Evolutionary conservation across 1,140 invertebrate species (phyloP).

Genomic region (Camponotus floridanus): DNA sequence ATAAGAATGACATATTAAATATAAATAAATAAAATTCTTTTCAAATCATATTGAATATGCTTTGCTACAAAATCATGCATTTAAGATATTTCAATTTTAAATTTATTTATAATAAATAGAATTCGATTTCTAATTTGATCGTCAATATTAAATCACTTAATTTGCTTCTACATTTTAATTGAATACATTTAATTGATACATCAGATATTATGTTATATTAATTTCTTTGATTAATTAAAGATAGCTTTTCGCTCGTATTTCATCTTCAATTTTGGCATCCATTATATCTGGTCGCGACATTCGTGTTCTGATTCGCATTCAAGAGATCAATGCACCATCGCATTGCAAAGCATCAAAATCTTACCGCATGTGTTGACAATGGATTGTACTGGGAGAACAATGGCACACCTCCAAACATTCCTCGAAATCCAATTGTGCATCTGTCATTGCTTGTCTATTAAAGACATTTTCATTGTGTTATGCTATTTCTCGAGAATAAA

Average conservation of each 20-base stretch:
- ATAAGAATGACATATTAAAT: background rate
- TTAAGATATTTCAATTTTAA: background rate
- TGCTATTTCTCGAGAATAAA: background rate
- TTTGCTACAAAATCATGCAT: background rate
- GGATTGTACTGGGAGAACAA: conserved; percentile 37
- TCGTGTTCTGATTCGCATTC: conserved; percentile 14
- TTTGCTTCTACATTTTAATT: background rate
- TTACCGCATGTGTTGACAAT: conserved; percentile 20
- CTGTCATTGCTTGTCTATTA: conserved; percentile 30
- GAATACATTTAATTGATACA: too few relatives aligned
- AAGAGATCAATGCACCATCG: conserved; percentile 28
- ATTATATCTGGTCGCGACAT: conserved; percentile 44
- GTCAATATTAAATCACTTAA: background rate
- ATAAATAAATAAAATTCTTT: background rate
- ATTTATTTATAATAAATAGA: background rate
- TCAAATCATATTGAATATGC: background rate
- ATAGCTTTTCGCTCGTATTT: background rate
- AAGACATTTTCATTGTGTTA: conserved; percentile 3
- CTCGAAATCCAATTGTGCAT: conserved; percentile 50
- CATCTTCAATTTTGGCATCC: conserved; percentile 40
- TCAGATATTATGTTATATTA: background rate
- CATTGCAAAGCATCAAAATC: conserved; percentile 22
- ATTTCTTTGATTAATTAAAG: background rate
- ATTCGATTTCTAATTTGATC: background rate
- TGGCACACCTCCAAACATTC: conserved; percentile 37